Base-by-base conservation (phyloP, 2,888 invertebrate species). In the Agrotis segetum region DNA sequence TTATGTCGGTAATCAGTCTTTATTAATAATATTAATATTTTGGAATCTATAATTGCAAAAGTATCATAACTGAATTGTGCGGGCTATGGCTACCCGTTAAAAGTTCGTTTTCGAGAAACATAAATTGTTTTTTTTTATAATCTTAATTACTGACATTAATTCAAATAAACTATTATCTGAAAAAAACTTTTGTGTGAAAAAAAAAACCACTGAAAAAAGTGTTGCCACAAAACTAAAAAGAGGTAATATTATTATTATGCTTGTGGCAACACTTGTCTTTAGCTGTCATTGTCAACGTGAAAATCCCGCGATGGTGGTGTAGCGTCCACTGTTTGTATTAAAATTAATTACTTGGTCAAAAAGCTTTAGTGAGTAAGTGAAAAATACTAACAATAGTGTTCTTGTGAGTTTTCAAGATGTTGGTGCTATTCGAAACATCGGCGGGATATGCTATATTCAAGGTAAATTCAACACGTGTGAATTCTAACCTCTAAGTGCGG, bases 381-480 rank as follows among this genome's bases (percentile, higher is more conserved):
- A 52, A 40, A 70, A 50, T 2, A 61, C 47, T 29, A 29, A 13
- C 29, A 71, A 24, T 44, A 75, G 76, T 84, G 82, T 70, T 74
- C 52, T 74, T 74, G 74, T 86, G 82, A 74, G 76, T 72, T 73
- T 65, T 49, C 96, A 96, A 90, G 72, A 98, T 98, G 98, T 97
- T 99, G 97, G 98, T 99, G 85, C 94, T 99, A 81, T 99, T 99
- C 91, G 99, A 99, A 96, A 99, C 99, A 74, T 97, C 99, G 86
- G 98, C 99, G 87, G 99, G 99, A 76, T 99, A 98, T 96, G 99
- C 99, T 63, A 97, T 99, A 88, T 99, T 99, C 92, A 99, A 99
- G 97, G 98, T 98, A 96, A 94, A 89, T 67, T 29, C 82, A 88
- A 91, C 95, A 94, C 94, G 94, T 94, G 94, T 92, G 87, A 46